A percentile compares a stretch with the other conserved stretches of the same genome.
These are phyloP conservation scores for Anthonomus grandis DNA, from an alignment of 1,140 invertebrate genomes.

Conservation along the genomic window DNA sequence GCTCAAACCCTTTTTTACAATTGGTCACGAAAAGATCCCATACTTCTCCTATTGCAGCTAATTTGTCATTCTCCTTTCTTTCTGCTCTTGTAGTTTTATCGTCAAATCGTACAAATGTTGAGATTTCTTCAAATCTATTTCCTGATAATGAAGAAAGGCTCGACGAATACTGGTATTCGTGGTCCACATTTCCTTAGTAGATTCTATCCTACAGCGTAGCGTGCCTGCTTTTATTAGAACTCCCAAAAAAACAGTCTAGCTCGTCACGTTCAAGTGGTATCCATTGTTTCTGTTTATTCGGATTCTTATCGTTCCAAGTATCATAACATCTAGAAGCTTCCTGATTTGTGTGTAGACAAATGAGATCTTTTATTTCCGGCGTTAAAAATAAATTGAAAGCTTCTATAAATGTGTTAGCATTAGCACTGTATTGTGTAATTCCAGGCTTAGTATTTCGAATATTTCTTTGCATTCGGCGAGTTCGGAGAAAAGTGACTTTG, in stretches of 20 bases:
- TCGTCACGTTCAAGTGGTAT: too few species aligned
- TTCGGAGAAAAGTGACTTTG: too few species aligned
- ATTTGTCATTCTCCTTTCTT: constrained; percentile 35
- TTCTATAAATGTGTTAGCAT: too few species aligned
- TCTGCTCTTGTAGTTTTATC: neutral
- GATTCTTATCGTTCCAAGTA: too few species aligned
- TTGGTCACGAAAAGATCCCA: constrained; percentile 40
- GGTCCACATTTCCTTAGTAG: neutral
- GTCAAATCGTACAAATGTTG: neutral
- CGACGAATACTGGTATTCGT: constrained; percentile 6
- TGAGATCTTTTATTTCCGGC: too few species aligned
- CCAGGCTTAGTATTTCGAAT: too few species aligned
- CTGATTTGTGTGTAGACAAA: too few species aligned
- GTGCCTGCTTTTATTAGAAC: constrained; percentile 25
- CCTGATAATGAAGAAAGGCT: constrained; percentile 17
- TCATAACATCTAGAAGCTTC: too few species aligned
- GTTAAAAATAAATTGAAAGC: too few species aligned
- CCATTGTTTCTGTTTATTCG: too few species aligned
- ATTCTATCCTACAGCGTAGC: constrained; percentile 22
- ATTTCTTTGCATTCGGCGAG: too few species aligned
- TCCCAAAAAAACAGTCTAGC: constrained; percentile 26
- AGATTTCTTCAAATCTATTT: neutral
- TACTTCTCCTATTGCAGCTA: constrained; percentile 41
- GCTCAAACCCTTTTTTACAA: constrained; percentile 37
- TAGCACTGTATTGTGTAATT: too few species aligned